These are phyloP conservation scores for Neoniphon sammara DNA, from an alignment of 2,797 vertebrate genomes.

Conservation along the genomic window DNA sequence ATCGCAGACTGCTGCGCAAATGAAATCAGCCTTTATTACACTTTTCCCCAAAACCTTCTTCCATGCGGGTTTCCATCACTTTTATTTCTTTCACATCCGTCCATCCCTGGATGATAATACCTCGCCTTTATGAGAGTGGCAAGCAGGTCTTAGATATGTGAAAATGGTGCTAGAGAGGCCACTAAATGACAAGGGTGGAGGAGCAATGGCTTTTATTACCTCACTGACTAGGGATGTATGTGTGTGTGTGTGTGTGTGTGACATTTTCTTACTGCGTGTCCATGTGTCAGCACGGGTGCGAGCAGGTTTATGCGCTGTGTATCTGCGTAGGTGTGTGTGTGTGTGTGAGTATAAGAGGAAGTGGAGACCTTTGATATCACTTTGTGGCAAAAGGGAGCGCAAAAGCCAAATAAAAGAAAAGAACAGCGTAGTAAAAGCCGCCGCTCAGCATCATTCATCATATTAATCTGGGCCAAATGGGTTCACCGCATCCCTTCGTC, in stretches of 20 bases:
- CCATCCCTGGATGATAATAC: conserved; percentile 46
- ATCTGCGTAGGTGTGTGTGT: background rate
- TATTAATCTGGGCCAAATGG: conserved; percentile 66
- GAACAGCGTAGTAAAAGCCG: conserved; percentile 50
- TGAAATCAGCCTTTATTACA: conserved; percentile 72
- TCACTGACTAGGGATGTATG: background rate
- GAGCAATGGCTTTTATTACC: conserved; percentile 61
- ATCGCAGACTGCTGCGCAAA: conserved; percentile 52
- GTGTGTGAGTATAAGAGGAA: conserved; percentile 23
- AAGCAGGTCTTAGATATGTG: conserved; percentile 53
- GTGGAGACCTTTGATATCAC: conserved; percentile 46
- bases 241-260: conserved; percentile 4
- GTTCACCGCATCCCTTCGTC: conserved; percentile 41
- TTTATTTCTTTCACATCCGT: conserved; percentile 59
- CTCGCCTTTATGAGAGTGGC: conserved; percentile 56
- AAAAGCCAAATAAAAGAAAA: conserved; percentile 60
- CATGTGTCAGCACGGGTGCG: too few relatives aligned
- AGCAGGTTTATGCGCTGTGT: background rate
- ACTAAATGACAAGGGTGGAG: conserved; percentile 58
- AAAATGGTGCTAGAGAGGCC: conserved; percentile 48
- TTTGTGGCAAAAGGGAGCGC: conserved; percentile 40
- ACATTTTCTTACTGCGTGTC: too few relatives aligned
- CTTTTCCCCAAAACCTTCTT: conserved; percentile 48
- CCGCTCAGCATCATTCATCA: conserved; percentile 65
- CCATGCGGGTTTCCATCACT: conserved; percentile 67